These are phyloP conservation scores for Mustelus asterias DNA, from an alignment of 2,113 vertebrate species.

Conservation along the genomic window DNA sequence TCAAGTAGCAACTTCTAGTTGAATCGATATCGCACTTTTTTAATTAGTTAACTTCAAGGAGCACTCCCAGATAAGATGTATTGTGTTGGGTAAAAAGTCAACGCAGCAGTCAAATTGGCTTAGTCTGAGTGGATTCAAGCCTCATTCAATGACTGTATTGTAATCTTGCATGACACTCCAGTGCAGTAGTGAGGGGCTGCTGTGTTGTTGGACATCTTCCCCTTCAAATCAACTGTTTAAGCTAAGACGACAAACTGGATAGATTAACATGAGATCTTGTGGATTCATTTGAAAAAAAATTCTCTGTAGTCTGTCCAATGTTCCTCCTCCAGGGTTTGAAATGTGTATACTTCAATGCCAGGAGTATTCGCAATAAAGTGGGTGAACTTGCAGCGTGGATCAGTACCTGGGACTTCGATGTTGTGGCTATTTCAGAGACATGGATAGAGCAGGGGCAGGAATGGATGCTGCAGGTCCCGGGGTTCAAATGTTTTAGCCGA, in stretches of 20 bases:
- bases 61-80: not conserved
- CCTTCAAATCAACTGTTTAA: not conserved
- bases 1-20: not conserved
- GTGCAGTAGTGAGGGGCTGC: not conserved
- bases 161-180: not conserved
- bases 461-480: too few species aligned
- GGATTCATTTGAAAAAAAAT: not conserved
- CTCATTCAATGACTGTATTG: not conserved
- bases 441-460: too few species aligned
- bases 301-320: not conserved
- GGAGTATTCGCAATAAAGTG: too few species aligned
- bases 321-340: too few species aligned
- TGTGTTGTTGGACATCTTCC: not conserved
- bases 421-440: too few species aligned
- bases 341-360: too few species aligned
- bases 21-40: not conserved
- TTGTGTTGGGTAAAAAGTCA: not conserved
- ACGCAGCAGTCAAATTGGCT: not conserved
- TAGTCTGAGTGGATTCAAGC: not conserved
- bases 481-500: too few species aligned
- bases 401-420: too few species aligned
- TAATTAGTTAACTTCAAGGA: not conserved
- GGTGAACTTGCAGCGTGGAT: too few species aligned
- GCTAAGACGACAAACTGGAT: not conserved
- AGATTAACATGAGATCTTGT: not conserved